phyloP scores from a whole-genome alignment of 2,113 vertebrate genomes.

The Sapayoa aenigma region DNA sequence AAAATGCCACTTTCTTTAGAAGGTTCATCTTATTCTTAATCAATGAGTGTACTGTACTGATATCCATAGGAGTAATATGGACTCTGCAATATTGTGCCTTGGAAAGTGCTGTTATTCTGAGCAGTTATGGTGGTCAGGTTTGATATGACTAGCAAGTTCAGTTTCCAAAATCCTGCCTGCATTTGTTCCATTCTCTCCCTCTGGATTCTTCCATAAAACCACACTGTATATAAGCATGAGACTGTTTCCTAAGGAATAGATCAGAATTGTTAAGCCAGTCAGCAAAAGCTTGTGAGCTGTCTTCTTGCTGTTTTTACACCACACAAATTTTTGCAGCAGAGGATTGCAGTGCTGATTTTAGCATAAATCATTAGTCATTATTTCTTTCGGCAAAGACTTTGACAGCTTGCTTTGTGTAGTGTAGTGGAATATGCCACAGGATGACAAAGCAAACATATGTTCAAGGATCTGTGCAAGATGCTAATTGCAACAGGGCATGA shows the following conservation, averaged over 20 bases:
- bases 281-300: background rate
- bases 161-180: background rate
- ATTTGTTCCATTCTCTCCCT: background rate
- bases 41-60: background rate
- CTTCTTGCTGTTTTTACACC: background rate
- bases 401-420: conserved; percentile 1
- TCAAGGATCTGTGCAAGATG: background rate
- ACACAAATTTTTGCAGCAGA: background rate
- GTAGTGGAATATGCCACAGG: conserved; percentile 22
- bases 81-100: background rate
- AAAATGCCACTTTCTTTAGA: background rate
- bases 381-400: conserved; percentile 7
- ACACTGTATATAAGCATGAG: background rate
- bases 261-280: background rate
- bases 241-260: background rate
- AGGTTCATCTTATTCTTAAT: background rate
- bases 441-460: conserved; percentile 5
- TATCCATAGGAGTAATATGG: background rate
- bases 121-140: background rate
- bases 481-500: background rate
- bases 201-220: background rate
- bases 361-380: conserved; percentile 30
- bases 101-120: background rate
- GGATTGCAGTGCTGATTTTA: background rate
- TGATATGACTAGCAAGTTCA: background rate